phyloP scores from a whole-genome alignment of 1,140 invertebrate genomes.

The Papilio aristodemus region DNA sequence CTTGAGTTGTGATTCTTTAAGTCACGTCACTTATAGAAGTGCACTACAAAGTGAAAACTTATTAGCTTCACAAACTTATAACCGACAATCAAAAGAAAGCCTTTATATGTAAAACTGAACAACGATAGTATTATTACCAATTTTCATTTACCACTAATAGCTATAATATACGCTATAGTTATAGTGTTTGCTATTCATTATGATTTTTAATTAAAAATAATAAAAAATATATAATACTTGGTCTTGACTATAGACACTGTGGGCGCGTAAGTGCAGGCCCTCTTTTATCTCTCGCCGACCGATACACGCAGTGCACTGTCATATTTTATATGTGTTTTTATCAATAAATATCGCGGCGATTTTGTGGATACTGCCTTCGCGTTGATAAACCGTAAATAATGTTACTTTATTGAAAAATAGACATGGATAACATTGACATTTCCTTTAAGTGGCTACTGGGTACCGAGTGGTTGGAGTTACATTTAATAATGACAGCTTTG shows the following conservation, averaged over 20 bases:
- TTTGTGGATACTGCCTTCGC: constrained; percentile 41
- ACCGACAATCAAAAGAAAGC: too few relatives aligned
- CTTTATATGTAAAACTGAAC: too few relatives aligned
- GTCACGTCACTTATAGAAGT: too few relatives aligned
- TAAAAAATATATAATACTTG: constrained; percentile 15
- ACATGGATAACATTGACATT: constrained; percentile 32
- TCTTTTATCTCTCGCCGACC: constrained; percentile 69
- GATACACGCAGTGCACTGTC: constrained; percentile 57
- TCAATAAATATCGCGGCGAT: constrained; percentile 56
- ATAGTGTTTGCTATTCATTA: not conserved
- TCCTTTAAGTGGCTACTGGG: constrained; percentile 23
- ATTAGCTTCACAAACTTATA: too few relatives aligned
- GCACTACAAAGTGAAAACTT: too few relatives aligned
- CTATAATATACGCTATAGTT: too few relatives aligned
- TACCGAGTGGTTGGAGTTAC: constrained; percentile 8
- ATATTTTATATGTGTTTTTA: constrained; percentile 69
- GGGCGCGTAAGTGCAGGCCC: constrained; percentile 73
- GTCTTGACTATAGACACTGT: constrained; percentile 57
- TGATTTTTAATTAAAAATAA: not conserved
- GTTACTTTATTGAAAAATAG: constrained; percentile 27
- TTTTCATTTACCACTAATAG: too few relatives aligned
- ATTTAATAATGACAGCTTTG: constrained; percentile 20
- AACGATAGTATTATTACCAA: too few relatives aligned
- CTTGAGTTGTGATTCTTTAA: too few relatives aligned
- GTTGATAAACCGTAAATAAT: constrained; percentile 23